Evolutionary conservation across 2,113 vertebrate species (phyloP).

Genomic region (Brachypodius melanocephalos): DNA sequence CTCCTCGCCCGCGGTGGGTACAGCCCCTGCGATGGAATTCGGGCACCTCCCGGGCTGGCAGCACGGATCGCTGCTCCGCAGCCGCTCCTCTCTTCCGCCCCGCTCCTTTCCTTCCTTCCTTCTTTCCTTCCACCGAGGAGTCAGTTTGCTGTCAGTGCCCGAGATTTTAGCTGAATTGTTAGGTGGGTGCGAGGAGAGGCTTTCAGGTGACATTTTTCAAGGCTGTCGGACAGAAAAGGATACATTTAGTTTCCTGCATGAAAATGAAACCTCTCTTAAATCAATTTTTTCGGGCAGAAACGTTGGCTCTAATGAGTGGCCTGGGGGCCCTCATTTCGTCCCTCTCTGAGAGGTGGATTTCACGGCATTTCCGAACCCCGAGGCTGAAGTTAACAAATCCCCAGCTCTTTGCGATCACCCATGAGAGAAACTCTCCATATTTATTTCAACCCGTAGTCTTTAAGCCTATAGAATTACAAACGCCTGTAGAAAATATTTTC

Average conservation of each 20-base stretch:
- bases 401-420: background rate
- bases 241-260: background rate
- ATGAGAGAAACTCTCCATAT: background rate
- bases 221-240: background rate
- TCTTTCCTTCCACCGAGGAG: background rate
- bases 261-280: constrained; percentile 4
- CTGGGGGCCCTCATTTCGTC: background rate
- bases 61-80: background rate
- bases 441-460: background rate
- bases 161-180: background rate
- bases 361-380: background rate
- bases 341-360: background rate
- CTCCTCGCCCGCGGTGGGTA: background rate
- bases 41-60: background rate
- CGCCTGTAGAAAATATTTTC: background rate
- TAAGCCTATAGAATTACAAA: background rate
- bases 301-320: background rate
- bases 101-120: background rate
- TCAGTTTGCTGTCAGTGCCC: background rate
- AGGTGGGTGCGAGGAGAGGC: background rate
- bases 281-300: background rate
- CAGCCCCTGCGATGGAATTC: background rate
- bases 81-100: background rate
- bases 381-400: background rate
- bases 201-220: background rate